Conservation (phyloP, 2,888 invertebrate genomes). For the Herminia tarsipennalis region DNA sequence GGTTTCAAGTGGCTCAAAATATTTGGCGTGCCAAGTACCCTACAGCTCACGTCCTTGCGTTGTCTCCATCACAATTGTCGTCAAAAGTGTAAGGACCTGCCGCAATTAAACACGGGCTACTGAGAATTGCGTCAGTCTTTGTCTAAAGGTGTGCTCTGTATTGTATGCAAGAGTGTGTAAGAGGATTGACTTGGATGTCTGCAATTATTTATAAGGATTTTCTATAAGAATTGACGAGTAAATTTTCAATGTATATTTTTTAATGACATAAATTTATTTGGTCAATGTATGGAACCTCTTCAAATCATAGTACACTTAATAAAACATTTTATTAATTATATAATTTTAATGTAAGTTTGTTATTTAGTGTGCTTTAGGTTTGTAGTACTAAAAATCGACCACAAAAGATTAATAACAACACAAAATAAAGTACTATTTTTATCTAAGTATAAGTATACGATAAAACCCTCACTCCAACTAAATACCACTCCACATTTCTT, state of each 20-base stretch:
- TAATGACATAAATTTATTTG: too few relatives aligned
- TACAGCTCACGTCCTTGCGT: constrained; percentile 29
- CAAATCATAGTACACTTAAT: too few relatives aligned
- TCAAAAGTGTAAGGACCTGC: constrained; percentile 36
- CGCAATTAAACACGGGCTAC: constrained; percentile 43
- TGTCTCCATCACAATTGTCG: constrained; percentile 46
- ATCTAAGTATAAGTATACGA: background rate
- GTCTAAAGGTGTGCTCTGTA: constrained; percentile 22
- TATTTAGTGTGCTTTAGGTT: too few relatives aligned
- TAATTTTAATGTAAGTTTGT: too few relatives aligned
- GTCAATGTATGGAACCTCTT: too few relatives aligned
- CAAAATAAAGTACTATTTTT: background rate
- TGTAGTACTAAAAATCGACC: too few relatives aligned
- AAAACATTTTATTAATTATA: constrained; percentile 18
- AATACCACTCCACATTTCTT: too few relatives aligned
- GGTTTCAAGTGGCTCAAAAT: constrained; percentile 42
- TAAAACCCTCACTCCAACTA: background rate
- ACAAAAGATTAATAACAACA: too few relatives aligned
- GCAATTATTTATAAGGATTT: constrained; percentile 33
- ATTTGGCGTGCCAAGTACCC: constrained; percentile 42
- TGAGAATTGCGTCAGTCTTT: constrained; percentile 38
- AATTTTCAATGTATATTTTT: too few relatives aligned
- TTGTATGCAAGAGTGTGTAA: constrained; percentile 1
- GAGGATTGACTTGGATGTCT: constrained; percentile 26
- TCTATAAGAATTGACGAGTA: too few relatives aligned